A percentile compares a stretch with the other conserved stretches of the same genome.
These are phyloP conservation scores for Meleagris gallopavo DNA, from an alignment of 2,113 vertebrate species.

Conservation along the genomic window DNA sequence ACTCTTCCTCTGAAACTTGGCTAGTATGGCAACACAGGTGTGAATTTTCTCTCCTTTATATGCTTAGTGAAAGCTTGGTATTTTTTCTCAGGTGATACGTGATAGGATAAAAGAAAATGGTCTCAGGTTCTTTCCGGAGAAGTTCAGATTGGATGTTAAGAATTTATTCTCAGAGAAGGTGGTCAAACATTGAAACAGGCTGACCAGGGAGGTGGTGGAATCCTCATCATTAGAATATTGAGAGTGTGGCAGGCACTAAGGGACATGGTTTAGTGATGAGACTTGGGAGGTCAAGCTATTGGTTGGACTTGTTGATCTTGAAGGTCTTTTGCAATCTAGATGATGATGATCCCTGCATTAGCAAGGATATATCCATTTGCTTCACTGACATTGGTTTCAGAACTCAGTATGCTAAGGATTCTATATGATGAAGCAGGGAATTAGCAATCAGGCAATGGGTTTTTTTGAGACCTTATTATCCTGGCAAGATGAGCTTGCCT, in stretches of 20 bases:
- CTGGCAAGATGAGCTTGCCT: not conserved
- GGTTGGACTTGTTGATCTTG: not conserved
- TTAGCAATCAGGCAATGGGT: not conserved
- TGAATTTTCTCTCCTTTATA: not conserved
- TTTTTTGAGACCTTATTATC: slow-evolving; percentile 4
- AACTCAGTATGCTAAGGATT: not conserved
- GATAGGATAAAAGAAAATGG: not conserved
- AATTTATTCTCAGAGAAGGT: not conserved
- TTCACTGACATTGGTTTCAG: not conserved
- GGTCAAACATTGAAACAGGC: not conserved
- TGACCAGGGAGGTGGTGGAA: not conserved
- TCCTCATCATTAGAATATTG: not conserved
- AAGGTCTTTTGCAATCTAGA: not conserved
- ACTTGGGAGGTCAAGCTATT: not conserved
- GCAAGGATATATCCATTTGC: not conserved
- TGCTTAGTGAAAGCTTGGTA: not conserved
- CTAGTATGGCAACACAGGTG: not conserved
- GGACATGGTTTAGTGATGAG: not conserved
- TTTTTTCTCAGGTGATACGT: not conserved
- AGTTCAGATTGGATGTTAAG: not conserved
- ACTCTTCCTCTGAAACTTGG: not conserved
- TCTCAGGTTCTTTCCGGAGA: not conserved
- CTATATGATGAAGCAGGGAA: not conserved
- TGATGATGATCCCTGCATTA: not conserved
- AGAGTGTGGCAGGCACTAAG: not conserved